A percentile compares a stretch with the other conserved stretches of the same genome.
Conservation (phyloP, 2,888 invertebrate species). For the Malthinus seriepunctatus region DNA sequence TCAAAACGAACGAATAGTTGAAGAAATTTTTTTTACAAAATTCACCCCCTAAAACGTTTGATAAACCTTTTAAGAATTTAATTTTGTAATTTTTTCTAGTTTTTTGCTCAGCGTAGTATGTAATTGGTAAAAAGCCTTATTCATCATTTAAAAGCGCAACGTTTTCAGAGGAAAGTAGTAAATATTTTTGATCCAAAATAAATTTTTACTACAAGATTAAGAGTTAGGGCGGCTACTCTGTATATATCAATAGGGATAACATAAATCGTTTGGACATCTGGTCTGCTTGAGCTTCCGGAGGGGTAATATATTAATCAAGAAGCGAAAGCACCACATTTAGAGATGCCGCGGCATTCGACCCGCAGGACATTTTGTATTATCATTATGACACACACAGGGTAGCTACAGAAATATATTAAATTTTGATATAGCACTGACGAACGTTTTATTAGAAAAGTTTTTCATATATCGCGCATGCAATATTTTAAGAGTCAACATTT, state of each 20-base stretch:
- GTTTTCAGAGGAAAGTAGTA: constrained; percentile 12
- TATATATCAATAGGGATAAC: constrained; percentile 35
- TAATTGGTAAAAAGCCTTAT: too few species aligned
- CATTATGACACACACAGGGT: constrained; percentile 32
- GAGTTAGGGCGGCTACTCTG: constrained; percentile 28
- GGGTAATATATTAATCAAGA: constrained; percentile 44
- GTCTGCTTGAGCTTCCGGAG: constrained; percentile 41
- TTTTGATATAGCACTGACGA: constrained; percentile 29
- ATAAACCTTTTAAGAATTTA: too few species aligned
- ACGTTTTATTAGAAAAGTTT: constrained; percentile 12
- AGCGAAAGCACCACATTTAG: constrained; percentile 32
- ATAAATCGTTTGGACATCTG: constrained; percentile 44
- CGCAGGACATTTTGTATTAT: constrained; percentile 39
- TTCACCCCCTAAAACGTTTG: too few species aligned
- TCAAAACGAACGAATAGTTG: too few species aligned
- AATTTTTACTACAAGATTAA: constrained; percentile 20
- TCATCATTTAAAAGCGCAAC: too few species aligned
- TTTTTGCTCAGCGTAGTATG: too few species aligned
- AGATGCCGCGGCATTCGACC: constrained; percentile 31
- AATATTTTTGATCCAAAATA: constrained; percentile 23
- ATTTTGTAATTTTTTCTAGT: too few species aligned
- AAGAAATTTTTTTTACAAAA: too few species aligned
- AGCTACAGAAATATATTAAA: constrained; percentile 40
- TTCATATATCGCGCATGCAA: constrained; percentile 1
- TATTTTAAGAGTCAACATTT: constrained; percentile 1